Evolutionary conservation across 2,113 vertebrate genomes (phyloP).

Genomic region (Eubucco bourcierii): DNA sequence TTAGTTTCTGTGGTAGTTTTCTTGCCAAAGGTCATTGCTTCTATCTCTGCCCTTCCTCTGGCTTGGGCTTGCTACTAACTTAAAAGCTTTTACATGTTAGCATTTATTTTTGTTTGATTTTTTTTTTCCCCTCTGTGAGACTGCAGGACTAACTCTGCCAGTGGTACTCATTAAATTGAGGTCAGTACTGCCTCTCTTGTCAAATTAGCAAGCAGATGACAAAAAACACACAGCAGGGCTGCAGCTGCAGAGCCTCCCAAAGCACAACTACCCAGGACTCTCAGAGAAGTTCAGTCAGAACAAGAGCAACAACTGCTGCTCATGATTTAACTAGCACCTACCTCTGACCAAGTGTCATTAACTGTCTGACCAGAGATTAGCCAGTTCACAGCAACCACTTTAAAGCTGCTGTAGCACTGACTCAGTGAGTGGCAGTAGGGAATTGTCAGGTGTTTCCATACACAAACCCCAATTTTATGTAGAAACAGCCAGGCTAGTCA

Average conservation of each 20-base stretch:
- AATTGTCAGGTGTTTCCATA: not conserved
- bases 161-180: not conserved
- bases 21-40: not conserved
- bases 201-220: not conserved
- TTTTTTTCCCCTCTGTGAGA: not conserved
- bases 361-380: not conserved
- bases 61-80: not conserved
- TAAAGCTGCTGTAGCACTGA: not conserved
- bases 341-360: not conserved
- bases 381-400: not conserved
- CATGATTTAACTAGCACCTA: not conserved
- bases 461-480: not conserved
- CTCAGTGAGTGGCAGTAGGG: not conserved
- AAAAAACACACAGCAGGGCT: not conserved
- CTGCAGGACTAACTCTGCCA: not conserved
- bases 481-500: not conserved
- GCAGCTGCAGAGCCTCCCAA: not conserved
- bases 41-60: not conserved
- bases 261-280: accelerated
- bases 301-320: not conserved
- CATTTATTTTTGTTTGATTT: not conserved
- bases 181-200: not conserved
- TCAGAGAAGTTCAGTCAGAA: not conserved
- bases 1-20: not conserved
- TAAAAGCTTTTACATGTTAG: not conserved